Evolutionary conservation across 2,888 invertebrate species (phyloP).

Genomic region (Tribolium freemani): DNA sequence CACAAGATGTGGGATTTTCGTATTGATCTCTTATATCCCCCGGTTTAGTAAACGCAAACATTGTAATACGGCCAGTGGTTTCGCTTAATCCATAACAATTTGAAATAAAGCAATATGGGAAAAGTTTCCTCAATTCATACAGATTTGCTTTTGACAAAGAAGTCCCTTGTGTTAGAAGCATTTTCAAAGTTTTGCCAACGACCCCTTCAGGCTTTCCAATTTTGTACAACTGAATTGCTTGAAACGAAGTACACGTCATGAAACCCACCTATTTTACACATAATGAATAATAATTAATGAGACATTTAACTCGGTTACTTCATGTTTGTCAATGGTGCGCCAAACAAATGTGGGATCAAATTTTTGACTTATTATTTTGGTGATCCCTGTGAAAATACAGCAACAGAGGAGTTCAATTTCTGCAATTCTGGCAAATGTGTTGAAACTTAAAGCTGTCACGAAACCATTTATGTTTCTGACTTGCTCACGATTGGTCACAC

Average conservation of each 20-base stretch:
- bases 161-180: slow-evolving; percentile 58
- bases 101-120: slow-evolving; percentile 60
- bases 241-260: slow-evolving; percentile 53
- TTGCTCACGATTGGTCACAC: background rate
- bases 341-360: slow-evolving; percentile 55
- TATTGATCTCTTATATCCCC: slow-evolving; percentile 55
- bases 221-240: slow-evolving; percentile 55
- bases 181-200: slow-evolving; percentile 57
- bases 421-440: slow-evolving; percentile 60
- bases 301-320: slow-evolving; percentile 44
- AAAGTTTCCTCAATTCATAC: slow-evolving; percentile 56
- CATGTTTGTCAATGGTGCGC: slow-evolving; percentile 57
- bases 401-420: slow-evolving; percentile 49
- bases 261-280: slow-evolving; percentile 32
- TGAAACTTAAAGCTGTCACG: slow-evolving; percentile 8
- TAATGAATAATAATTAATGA: too few relatives aligned
- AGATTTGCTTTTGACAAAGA: slow-evolving; percentile 53
- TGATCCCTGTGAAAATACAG: slow-evolving; percentile 50
- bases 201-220: slow-evolving; percentile 59
- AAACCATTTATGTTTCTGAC: background rate
- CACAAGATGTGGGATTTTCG: slow-evolving; percentile 57
- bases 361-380: slow-evolving; percentile 53
- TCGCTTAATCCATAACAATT: slow-evolving; percentile 63
- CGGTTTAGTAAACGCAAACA: slow-evolving; percentile 54
- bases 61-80: slow-evolving; percentile 55